A percentile compares a stretch with the other conserved stretches of the same genome.
phyloP scores from a whole-genome alignment of 2,888 invertebrate genomes.

The Andricus quercusramuli region DNA sequence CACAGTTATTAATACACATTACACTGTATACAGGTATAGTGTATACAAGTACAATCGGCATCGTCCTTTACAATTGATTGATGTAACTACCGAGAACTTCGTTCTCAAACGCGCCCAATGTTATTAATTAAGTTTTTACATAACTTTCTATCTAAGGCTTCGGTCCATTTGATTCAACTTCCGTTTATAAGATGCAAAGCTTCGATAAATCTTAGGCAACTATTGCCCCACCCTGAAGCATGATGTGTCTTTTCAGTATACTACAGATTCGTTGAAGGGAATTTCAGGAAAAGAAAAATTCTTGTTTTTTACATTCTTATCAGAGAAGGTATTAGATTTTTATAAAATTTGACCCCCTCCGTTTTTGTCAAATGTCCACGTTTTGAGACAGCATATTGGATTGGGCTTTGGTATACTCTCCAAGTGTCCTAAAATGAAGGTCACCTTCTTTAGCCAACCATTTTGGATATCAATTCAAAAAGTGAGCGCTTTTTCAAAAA shows the following conservation, averaged over 20 bases:
- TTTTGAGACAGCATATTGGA: too few species aligned
- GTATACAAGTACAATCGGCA: neutral
- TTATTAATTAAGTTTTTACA: neutral
- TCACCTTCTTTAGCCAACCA: too few species aligned
- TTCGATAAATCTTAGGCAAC: neutral
- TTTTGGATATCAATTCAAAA: too few species aligned
- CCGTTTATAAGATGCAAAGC: neutral
- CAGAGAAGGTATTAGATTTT: too few species aligned
- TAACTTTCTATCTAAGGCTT: neutral
- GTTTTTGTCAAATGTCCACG: too few species aligned
- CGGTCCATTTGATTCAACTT: neutral
- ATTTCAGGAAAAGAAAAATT: too few species aligned
- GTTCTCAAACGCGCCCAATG: neutral
- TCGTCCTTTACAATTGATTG: neutral
- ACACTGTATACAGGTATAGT: neutral
- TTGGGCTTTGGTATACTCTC: too few species aligned
- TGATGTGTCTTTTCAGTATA: neutral
- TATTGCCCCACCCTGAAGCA: constrained; percentile 4
- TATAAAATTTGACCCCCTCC: too few species aligned
- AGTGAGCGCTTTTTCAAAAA: too few species aligned
- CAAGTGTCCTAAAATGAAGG: too few species aligned
- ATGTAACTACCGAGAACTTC: neutral
- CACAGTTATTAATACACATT: neutral
- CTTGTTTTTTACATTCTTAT: too few species aligned
- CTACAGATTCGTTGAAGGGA: neutral